These are phyloP conservation scores for Masticophis lateralis DNA, from an alignment of 2,797 vertebrate genomes.

Conservation along the genomic window DNA sequence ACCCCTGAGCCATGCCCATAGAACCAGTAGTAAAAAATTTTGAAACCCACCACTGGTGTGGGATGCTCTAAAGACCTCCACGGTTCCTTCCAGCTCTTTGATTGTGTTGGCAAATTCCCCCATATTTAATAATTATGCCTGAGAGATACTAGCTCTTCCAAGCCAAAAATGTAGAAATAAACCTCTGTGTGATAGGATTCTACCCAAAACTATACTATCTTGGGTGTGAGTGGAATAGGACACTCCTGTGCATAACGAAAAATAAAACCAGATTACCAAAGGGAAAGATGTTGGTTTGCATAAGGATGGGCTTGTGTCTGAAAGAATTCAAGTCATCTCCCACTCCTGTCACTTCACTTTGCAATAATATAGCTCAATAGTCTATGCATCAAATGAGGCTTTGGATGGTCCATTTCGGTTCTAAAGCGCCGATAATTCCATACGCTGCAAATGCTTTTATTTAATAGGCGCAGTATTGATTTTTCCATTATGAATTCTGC, in stretches of 20 bases:
- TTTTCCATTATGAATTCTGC: conserved; percentile 35
- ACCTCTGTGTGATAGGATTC: neutral
- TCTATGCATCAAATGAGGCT: too few species aligned
- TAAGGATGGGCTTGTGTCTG: neutral
- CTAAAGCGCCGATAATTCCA: neutral
- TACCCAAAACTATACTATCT: neutral
- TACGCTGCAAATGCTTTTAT: conserved; percentile 13
- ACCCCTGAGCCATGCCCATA: too few species aligned
- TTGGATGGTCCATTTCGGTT: neutral
- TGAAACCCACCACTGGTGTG: neutral
- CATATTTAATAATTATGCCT: neutral
- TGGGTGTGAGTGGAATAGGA: neutral
- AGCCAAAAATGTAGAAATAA: neutral
- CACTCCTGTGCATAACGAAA: neutral
- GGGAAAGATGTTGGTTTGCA: neutral
- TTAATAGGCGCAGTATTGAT: conserved; percentile 35
- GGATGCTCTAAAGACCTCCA: neutral
- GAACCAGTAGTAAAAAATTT: too few species aligned
- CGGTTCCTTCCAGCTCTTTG: neutral
- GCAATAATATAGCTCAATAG: neutral
- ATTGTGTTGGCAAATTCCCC: neutral
- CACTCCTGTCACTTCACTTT: neutral
- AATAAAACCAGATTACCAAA: neutral
- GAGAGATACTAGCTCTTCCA: neutral
- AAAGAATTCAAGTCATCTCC: neutral